Evolutionary conservation across 2,888 invertebrate genomes (phyloP).

Genomic region (Drosophila villosipedis): DNA sequence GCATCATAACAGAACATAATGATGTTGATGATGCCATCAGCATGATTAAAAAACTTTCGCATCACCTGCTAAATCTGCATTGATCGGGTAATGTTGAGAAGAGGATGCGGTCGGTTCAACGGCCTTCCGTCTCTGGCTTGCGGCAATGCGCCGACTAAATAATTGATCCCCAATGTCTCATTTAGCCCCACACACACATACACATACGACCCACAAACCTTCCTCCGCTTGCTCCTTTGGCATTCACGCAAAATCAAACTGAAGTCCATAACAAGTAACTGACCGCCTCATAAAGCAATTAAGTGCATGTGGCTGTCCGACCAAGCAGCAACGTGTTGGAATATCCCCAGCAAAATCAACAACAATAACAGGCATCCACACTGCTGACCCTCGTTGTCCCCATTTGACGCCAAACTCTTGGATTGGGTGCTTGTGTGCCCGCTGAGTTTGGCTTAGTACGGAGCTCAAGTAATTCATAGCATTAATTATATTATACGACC

Average conservation of each 20-base stretch:
- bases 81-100: conserved; percentile 33
- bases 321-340: conserved; percentile 81
- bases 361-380: conserved; percentile 26
- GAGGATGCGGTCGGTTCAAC: conserved; percentile 52
- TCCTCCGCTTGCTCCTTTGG: conserved; percentile 41
- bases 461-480: conserved; percentile 77
- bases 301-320: conserved; percentile 84
- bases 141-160: conserved; percentile 67
- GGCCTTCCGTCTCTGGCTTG: conserved; percentile 64
- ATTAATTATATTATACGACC: conserved; percentile 77
- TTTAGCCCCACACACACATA: conserved; percentile 38
- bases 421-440: conserved; percentile 37
- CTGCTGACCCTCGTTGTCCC: conserved; percentile 36
- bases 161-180: conserved; percentile 81
- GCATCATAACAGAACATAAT: conserved; percentile 23
- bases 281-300: conserved; percentile 84
- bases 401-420: conserved; percentile 14
- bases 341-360: conserved; percentile 51
- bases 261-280: conserved; percentile 82
- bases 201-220: conserved; percentile 14
- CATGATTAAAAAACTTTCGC: conserved; percentile 75
- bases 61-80: conserved; percentile 67
- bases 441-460: conserved; percentile 56
- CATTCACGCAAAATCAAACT: conserved; percentile 75
- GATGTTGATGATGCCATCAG: conserved; percentile 54